These are phyloP conservation scores for Venusia cambrica DNA, from an alignment of 2,888 invertebrate genomes.

Conservation along the genomic window DNA sequence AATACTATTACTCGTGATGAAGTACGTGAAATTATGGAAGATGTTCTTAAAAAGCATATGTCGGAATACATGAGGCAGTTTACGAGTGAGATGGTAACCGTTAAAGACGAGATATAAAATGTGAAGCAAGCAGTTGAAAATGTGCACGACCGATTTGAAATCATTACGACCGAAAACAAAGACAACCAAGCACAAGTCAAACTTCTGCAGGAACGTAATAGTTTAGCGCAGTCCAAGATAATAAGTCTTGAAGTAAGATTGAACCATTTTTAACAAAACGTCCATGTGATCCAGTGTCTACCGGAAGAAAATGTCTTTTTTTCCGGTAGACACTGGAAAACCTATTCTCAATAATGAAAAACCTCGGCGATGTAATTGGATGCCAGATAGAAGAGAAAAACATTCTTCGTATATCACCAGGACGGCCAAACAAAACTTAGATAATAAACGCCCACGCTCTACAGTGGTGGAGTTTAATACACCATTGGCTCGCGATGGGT, in stretches of 20 bases:
- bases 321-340: too few species aligned
- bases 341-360: background rate
- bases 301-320: too few species aligned
- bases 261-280: background rate
- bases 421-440: constrained; percentile 1
- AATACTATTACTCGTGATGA: too few species aligned
- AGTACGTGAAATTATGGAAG: constrained; percentile 3
- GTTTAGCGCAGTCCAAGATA: background rate
- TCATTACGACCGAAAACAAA: background rate
- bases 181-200: background rate
- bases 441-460: constrained; percentile 6
- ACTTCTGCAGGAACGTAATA: background rate
- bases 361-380: background rate
- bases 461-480: background rate
- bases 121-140: background rate
- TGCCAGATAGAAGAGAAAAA: background rate
- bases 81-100: background rate
- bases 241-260: background rate
- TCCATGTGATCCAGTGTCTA: background rate
- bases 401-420: constrained; percentile 1
- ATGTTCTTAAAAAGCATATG: constrained; percentile 1
- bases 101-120: constrained; percentile 2
- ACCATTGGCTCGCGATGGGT: background rate
- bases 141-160: background rate
- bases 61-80: background rate